Evolutionary conservation across 2,113 vertebrate species (phyloP).

Genomic region (Scophthalmus maximus): DNA sequence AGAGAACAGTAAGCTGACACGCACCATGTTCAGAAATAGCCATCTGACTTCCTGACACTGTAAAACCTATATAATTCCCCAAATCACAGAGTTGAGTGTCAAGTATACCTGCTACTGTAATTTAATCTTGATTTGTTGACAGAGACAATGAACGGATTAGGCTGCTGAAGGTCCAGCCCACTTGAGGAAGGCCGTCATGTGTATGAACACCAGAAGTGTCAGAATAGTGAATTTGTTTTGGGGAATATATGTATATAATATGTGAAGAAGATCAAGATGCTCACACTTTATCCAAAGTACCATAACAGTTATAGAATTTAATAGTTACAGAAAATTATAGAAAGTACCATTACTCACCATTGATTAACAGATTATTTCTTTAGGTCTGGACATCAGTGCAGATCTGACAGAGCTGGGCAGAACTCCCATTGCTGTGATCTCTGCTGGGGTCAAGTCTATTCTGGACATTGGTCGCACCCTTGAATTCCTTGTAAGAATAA

Average conservation of each 20-base stretch:
- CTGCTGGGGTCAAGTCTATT: conserved; percentile 91
- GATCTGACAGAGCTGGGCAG: conserved; percentile 91
- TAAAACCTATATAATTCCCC: no score
- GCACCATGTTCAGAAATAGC: not conserved
- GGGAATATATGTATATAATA: no score
- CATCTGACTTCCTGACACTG: no score
- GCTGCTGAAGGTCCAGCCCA: no score
- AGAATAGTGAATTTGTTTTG: not conserved
- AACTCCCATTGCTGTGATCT: conserved; percentile 90
- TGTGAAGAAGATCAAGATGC: not conserved
- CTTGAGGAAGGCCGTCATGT: no score
- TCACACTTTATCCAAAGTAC: no score
- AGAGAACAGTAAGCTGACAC: conserved; percentile 85
- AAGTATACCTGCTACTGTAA: no score
- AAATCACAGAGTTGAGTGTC: no score
- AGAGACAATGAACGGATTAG: no score
- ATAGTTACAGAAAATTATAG: not conserved
- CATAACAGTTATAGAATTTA: not conserved
- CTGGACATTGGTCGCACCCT: conserved; percentile 92
- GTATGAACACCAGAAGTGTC: no score
- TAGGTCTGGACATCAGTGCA: conserved; percentile 91
- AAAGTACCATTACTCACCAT: not conserved
- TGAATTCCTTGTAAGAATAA: conserved; percentile 87
- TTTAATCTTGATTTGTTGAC: no score
- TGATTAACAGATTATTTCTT: conserved; percentile 10